Evolutionary conservation across 2,797 vertebrate genomes (phyloP), one percentile per base, ranked within the genome.

Genomic region (Crax fasciolata): DNA sequence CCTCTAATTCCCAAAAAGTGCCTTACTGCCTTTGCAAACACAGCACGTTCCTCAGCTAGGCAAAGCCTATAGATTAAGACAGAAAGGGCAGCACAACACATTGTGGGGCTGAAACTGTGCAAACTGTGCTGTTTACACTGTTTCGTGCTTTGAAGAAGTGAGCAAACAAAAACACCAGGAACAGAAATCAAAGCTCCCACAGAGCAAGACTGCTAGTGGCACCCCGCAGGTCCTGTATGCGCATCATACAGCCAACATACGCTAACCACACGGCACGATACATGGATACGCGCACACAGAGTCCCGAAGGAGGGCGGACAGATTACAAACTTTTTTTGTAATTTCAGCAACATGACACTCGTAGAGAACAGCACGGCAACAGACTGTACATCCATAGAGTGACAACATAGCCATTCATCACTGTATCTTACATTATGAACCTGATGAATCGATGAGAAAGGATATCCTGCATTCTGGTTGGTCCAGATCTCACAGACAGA

Each of bases 401-500:
- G 96, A 97, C 96, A 96, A 97, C 95, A 97, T 19, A 97, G 97
- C 96, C 94, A 30, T 97, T 96, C 70, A 97, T 92, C 90, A 1
- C 93, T 94, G 91, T 93, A 66, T 97, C 98, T 98, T 98, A 98
- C 98, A 98, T 98, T 98, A 98, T 98, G 98, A 94, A 98, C 98
- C 98, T 98, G 98, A 96, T 98, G 98, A 67, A 98, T 98, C 96
- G 98, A 98, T 95, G 98, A 97, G 98, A 98, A 98, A 98, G 98
- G 98, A 97, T 98, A 98, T 98, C 98, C 98, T 97, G 98, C 98
- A 97, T 98, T 98, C 98, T 98, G 98, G 98, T 98, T 98, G 89
- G 98, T 98, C 98, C 98, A 98, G 87, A 98, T 98, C 77, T 98
- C 98, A 98, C 98, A 98, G 98, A 98, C 98, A 95, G 98, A 98